A percentile compares a stretch with the other conserved stretches of the same genome.
These are phyloP conservation scores for Caenorhabditis sp. DNA, from an alignment of 2,888 invertebrate species.

Conservation along the genomic window DNA sequence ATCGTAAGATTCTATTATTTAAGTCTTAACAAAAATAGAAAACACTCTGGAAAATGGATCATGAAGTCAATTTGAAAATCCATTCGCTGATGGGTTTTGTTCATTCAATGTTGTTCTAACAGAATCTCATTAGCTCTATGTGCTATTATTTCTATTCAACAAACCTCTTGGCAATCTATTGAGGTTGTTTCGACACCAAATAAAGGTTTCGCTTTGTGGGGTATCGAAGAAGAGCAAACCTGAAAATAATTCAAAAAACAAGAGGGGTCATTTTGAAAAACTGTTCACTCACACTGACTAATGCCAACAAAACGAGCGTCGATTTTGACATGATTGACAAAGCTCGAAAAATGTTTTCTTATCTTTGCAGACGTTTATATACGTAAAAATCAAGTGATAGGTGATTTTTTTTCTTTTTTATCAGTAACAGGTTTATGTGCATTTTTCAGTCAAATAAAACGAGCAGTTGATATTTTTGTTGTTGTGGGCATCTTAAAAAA, in stretches of 20 bases:
- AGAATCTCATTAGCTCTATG: no score
- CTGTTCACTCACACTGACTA: not conserved
- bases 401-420: not conserved
- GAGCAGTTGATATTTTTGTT: not conserved
- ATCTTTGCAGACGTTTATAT: not conserved
- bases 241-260: not conserved
- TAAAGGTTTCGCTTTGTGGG: no score
- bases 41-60: no score
- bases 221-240: not conserved
- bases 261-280: not conserved
- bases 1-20: no score
- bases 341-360: not conserved
- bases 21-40: no score
- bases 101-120: no score
- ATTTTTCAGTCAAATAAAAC: not conserved
- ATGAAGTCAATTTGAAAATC: no score
- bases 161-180: no score
- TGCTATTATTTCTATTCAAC: no score
- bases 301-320: not conserved
- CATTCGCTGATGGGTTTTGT: no score
- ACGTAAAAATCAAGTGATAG: not conserved
- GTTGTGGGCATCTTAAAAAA: not conserved
- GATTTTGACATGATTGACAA: not conserved
- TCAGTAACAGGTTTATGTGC: not conserved
- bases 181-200: no score